These are phyloP conservation scores for Bilobella aurantiaca DNA, from an alignment of 1,140 invertebrate genomes.

Conservation along the genomic window DNA sequence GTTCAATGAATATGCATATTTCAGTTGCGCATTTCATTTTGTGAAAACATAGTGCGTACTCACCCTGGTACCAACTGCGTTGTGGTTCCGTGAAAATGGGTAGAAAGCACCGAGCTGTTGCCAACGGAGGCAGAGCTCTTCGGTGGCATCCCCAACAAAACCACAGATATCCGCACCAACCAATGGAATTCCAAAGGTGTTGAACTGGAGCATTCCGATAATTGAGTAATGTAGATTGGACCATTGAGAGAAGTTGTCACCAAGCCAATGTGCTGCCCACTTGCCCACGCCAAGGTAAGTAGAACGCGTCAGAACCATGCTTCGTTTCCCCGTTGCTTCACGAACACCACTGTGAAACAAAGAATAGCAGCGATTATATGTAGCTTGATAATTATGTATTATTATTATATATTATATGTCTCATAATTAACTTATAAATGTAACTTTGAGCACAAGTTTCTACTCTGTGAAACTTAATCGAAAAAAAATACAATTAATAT, in stretches of 20 bases:
- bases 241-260: conserved; percentile 46
- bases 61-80: conserved; percentile 41
- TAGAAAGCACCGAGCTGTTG: conserved; percentile 71
- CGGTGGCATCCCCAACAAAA: conserved; percentile 29
- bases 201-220: conserved; percentile 39
- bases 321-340: conserved; percentile 28
- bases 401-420: too few relatives aligned
- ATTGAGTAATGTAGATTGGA: conserved; percentile 43
- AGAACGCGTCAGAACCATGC: conserved; percentile 44
- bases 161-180: conserved; percentile 30
- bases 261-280: conserved; percentile 49
- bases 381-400: too few relatives aligned
- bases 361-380: conserved; percentile 34
- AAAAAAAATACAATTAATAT: too few relatives aligned
- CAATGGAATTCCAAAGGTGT: conserved; percentile 45
- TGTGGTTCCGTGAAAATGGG: conserved; percentile 70
- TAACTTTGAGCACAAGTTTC: too few relatives aligned
- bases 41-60: conserved; percentile 34
- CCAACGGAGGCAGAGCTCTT: conserved; percentile 48
- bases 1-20: background rate
- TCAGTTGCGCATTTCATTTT: background rate
- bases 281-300: conserved; percentile 47
- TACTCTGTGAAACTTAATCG: too few relatives aligned
- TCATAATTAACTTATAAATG: too few relatives aligned
- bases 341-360: conserved; percentile 48